Conservation (phyloP, 2,888 invertebrate species). For the Eupithecia pulchellata region DNA sequence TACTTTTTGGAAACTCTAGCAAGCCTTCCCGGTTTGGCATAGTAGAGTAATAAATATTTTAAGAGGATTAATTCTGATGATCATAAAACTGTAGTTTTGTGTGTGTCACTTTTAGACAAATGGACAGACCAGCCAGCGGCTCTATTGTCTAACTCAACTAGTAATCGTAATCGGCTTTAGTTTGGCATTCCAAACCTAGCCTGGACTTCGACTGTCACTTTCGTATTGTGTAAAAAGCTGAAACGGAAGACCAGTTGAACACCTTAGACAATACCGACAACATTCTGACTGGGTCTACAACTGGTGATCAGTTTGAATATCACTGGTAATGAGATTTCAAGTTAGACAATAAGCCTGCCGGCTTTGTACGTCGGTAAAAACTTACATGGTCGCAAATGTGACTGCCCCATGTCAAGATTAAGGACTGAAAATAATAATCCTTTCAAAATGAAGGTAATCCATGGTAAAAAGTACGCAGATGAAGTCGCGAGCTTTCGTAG, state of each 20-base stretch:
- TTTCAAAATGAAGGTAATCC: not conserved
- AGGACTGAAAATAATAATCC: not conserved
- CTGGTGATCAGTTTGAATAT: no score
- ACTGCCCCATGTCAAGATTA: slow-evolving; percentile 4
- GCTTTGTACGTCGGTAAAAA: not conserved
- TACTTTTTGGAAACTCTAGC: not conserved
- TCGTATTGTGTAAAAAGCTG: no score
- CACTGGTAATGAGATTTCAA: no score
- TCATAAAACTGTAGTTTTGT: not conserved
- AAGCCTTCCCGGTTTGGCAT: not conserved
- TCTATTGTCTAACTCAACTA: no score
- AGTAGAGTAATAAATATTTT: not conserved
- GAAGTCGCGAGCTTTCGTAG: not conserved
- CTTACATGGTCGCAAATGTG: not conserved
- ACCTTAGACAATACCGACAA: no score
- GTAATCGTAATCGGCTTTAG: no score
- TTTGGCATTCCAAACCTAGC: no score
- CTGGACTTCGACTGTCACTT: no score
- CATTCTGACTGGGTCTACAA: no score
- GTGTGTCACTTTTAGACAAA: not conserved
- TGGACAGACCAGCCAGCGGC: no score
- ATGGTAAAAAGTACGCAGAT: not conserved
- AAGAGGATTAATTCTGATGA: not conserved
- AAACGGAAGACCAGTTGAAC: no score
- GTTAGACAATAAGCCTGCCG: no score